Conservation (phyloP, 1,140 invertebrate species). For the Drosophila dunni region DNA sequence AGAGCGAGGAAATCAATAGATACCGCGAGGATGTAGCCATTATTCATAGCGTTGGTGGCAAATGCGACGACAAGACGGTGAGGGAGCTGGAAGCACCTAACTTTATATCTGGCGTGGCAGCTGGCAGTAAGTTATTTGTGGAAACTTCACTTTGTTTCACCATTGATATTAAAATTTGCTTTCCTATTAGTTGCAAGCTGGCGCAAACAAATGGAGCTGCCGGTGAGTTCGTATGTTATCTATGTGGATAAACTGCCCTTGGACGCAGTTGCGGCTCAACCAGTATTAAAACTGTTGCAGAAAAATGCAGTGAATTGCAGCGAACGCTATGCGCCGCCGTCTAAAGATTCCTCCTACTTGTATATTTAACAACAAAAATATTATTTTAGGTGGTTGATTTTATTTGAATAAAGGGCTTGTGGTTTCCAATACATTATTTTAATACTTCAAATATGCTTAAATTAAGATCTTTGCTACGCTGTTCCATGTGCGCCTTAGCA, state of each 20-base stretch:
- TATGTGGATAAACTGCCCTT: conserved; percentile 74
- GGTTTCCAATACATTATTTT: conserved; percentile 55
- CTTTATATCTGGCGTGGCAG: conserved; percentile 74
- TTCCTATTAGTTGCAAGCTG: conserved; percentile 67
- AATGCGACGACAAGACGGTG: conserved; percentile 36
- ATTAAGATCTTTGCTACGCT: conserved; percentile 54
- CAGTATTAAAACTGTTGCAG: conserved; percentile 67
- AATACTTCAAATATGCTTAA: conserved; percentile 40
- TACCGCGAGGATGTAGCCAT: conserved; percentile 66
- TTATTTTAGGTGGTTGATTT: conserved; percentile 31
- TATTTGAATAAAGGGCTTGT: conserved; percentile 48
- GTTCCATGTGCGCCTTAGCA: conserved; percentile 88
- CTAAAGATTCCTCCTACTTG: conserved; percentile 69
- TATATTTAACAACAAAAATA: conserved; percentile 58
- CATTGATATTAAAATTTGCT: background rate
- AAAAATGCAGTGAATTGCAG: conserved; percentile 55
- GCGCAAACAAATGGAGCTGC: conserved; percentile 55
- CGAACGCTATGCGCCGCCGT: conserved; percentile 58
- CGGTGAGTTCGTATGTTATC: conserved; percentile 61
- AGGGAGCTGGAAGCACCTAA: conserved; percentile 73
- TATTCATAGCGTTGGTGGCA: conserved; percentile 55
- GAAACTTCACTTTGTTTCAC: background rate
- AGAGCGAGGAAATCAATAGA: conserved; percentile 68
- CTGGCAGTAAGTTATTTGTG: conserved; percentile 61
- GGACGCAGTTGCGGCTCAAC: conserved; percentile 65